Evolutionary conservation across 2,888 invertebrate genomes (phyloP).

Genomic region (Drosophila neotestacea): DNA sequence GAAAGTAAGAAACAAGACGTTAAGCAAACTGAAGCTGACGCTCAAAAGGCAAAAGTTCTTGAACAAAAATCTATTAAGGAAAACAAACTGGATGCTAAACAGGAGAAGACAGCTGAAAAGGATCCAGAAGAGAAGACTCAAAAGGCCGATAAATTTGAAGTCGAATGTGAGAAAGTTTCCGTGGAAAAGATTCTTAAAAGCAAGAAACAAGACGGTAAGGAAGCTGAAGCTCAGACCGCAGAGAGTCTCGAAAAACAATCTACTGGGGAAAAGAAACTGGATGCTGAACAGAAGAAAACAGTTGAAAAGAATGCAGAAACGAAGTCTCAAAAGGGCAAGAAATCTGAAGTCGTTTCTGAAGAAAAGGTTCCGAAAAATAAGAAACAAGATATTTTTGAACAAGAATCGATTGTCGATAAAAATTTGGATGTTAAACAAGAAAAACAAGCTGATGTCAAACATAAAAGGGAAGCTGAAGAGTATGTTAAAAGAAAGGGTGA

Average conservation of each 20-base stretch:
- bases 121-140: constrained; percentile 18
- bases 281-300: constrained; percentile 8
- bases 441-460: too few relatives aligned
- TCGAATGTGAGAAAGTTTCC: constrained; percentile 17
- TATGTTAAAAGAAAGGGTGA: constrained; percentile 5
- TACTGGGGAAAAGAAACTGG: constrained; percentile 23
- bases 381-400: background rate
- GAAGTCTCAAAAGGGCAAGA: too few relatives aligned
- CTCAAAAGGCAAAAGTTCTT: background rate
- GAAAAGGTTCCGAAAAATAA: background rate
- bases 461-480: background rate
- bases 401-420: too few relatives aligned
- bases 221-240: constrained; percentile 6
- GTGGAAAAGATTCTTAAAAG: constrained; percentile 18
- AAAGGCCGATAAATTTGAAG: constrained; percentile 31
- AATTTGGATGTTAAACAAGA: too few relatives aligned
- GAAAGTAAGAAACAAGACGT: constrained; percentile 2
- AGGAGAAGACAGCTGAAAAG: constrained; percentile 12
- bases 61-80: background rate
- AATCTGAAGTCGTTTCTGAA: too few relatives aligned
- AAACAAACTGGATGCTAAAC: background rate
- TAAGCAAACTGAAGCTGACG: background rate
- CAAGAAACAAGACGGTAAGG: constrained; percentile 2
- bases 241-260: constrained; percentile 12
- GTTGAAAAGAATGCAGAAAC: constrained; percentile 9